A percentile compares a stretch with the other conserved stretches of the same genome.
phyloP scores from a whole-genome alignment of 2,113 vertebrate genomes.

The Mustelus asterias region DNA sequence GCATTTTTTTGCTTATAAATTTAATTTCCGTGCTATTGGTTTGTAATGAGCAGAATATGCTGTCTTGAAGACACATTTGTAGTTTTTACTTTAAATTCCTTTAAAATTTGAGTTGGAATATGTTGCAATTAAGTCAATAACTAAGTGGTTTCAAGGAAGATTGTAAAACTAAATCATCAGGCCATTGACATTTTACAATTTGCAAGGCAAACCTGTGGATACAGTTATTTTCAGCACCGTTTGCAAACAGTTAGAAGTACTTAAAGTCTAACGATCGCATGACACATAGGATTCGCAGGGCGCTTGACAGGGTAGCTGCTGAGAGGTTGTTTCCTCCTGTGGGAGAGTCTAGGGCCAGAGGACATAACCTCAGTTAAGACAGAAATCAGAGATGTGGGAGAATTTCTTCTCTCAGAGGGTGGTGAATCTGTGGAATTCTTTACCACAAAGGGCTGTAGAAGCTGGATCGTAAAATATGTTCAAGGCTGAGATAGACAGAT shows the following conservation, averaged over 20 bases:
- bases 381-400: too few relatives aligned
- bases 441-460: too few relatives aligned
- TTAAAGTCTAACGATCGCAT: neutral
- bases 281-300: neutral
- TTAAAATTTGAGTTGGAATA: neutral
- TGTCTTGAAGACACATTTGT: neutral
- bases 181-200: neutral
- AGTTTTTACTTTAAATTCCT: neutral
- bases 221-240: neutral
- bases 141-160: neutral
- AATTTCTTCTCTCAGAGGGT: too few relatives aligned
- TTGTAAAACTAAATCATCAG: neutral
- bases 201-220: neutral
- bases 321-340: too few relatives aligned
- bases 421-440: too few relatives aligned
- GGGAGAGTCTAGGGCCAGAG: too few relatives aligned
- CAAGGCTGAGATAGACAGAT: too few relatives aligned
- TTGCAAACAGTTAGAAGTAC: neutral
- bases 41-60: neutral
- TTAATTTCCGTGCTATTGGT: neutral
- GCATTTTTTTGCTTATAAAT: neutral
- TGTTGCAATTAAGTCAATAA: slow-evolving; percentile 17
- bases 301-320: too few relatives aligned
- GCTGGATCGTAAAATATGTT: too few relatives aligned
- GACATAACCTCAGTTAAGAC: too few relatives aligned